Conservation (phyloP, 1,140 invertebrate genomes). For the Orchestia grillus region DNA sequence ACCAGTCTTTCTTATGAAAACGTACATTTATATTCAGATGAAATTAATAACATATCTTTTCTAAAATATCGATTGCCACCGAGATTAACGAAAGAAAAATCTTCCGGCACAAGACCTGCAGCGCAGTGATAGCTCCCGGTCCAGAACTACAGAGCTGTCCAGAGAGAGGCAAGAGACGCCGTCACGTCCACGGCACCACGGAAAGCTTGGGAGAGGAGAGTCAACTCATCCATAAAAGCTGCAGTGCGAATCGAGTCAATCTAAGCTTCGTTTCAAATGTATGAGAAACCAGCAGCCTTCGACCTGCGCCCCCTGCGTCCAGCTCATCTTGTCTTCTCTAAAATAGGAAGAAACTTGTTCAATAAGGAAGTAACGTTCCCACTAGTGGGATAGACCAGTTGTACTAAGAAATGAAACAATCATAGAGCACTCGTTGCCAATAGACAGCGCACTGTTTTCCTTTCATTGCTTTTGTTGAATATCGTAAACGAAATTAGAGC, state of each 20-base stretch:
- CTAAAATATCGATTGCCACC: not conserved
- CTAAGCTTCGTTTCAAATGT: not conserved
- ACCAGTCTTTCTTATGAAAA: not conserved
- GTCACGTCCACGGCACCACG: not conserved
- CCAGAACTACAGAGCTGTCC: too few relatives aligned
- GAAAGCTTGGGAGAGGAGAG: not conserved
- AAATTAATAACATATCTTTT: not conserved
- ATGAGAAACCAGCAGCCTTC: not conserved
- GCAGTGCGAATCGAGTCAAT: not conserved
- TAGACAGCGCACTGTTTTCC: too few relatives aligned
- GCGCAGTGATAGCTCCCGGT: not conserved
- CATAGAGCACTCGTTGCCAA: too few relatives aligned
- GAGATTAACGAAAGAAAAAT: not conserved
- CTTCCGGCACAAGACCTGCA: not conserved
- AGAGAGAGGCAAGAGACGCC: not conserved
- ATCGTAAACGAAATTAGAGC: not conserved
- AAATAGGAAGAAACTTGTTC: not conserved
- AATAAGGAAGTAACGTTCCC: not conserved
- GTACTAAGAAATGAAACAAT: not conserved
- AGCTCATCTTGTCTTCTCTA: not conserved
- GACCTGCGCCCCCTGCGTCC: not conserved
- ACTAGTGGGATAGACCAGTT: not conserved
- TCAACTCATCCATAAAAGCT: not conserved
- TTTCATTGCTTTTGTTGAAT: too few relatives aligned
- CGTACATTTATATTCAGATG: not conserved